Evolutionary conservation across 2,888 invertebrate genomes (phyloP).

Genomic region (Agonopterix arenella): DNA sequence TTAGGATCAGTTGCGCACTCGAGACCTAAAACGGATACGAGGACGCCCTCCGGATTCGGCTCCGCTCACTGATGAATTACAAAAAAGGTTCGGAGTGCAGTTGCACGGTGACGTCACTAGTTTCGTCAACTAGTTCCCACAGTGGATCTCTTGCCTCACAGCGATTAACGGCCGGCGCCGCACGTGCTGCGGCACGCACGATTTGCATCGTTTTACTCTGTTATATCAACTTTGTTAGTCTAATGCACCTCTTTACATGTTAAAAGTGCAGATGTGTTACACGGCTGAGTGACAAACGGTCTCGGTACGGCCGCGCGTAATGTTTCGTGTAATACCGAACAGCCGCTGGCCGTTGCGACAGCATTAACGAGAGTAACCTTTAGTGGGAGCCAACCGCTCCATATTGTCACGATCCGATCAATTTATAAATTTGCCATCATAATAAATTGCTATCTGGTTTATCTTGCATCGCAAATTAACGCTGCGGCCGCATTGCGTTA

Average conservation of each 20-base stretch:
- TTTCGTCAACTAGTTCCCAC: constrained; percentile 61
- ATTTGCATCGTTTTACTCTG: not conserved
- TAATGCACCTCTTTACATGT: not conserved
- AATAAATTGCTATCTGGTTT: constrained; percentile 57
- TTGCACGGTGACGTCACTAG: constrained; percentile 46
- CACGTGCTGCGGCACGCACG: constrained; percentile 28
- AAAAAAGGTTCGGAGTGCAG: constrained; percentile 54
- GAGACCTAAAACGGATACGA: constrained; percentile 72
- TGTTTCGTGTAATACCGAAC: constrained; percentile 42
- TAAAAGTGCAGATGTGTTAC: not conserved
- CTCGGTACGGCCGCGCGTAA: constrained; percentile 24
- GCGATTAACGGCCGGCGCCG: constrained; percentile 19
- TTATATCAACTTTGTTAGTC: not conserved
- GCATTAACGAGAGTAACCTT: constrained; percentile 71
- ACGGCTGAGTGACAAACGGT: constrained; percentile 6
- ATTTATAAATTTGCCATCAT: constrained; percentile 42
- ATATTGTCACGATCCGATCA: constrained; percentile 69
- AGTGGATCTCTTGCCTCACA: constrained; percentile 39
- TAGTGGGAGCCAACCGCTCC: constrained; percentile 57
- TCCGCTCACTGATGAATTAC: constrained; percentile 64
- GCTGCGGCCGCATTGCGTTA: constrained; percentile 33
- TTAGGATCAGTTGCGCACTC: constrained; percentile 74
- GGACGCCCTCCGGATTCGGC: constrained; percentile 61
- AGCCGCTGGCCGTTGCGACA: constrained; percentile 47
- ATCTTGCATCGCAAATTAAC: constrained; percentile 42